Evolutionary conservation across 2,113 vertebrate species (phyloP).

Genomic region (Ellobius talpinus): DNA sequence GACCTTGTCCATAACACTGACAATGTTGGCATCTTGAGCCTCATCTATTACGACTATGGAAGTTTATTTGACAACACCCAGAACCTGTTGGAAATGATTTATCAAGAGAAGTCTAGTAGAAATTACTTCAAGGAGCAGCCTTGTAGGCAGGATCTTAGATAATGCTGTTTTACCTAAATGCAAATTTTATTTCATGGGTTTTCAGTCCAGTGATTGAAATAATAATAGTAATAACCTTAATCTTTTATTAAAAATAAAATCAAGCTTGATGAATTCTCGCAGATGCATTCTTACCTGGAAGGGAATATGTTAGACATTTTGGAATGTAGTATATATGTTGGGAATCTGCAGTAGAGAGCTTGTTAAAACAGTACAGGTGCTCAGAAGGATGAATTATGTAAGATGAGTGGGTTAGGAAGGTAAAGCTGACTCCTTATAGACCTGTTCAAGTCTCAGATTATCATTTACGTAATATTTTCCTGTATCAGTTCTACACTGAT

Average conservation of each 20-base stretch:
- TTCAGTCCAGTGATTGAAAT: not conserved
- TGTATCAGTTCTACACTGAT: not conserved
- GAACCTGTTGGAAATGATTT: not conserved
- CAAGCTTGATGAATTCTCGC: slow-evolving; percentile 13
- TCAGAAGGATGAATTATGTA: not conserved
- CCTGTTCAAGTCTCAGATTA: not conserved
- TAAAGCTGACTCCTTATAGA: not conserved
- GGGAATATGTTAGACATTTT: not conserved
- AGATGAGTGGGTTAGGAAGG: not conserved
- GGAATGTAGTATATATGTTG: not conserved
- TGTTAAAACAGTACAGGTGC: not conserved
- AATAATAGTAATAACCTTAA: not conserved
- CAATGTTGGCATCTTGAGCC: not conserved
- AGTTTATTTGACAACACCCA: not conserved
- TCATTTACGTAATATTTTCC: not conserved
- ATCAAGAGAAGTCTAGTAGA: not conserved
- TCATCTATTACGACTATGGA: not conserved
- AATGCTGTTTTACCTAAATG: not conserved
- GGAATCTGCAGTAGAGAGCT: not conserved
- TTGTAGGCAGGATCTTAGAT: not conserved
- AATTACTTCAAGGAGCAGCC: slow-evolving; percentile 17
- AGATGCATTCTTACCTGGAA: slow-evolving; percentile 11
- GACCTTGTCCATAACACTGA: not conserved
- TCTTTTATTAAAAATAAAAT: slow-evolving; percentile 52
- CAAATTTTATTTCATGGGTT: not conserved